phyloP scores from a whole-genome alignment of 2,888 invertebrate species.

The Harpalus rufipes region DNA sequence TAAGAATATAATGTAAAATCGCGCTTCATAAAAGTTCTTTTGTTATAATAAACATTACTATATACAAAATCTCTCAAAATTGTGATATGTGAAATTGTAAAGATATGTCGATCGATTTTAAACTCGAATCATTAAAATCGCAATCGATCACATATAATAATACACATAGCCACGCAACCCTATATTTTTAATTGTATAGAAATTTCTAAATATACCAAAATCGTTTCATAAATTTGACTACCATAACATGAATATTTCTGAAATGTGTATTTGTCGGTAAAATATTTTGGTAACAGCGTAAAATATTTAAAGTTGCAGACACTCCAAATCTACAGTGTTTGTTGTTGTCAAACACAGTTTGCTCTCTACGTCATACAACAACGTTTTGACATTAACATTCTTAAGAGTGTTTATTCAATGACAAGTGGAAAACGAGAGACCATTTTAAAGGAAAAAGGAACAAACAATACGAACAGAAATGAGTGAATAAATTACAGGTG shows the following conservation, averaged over 20 bases:
- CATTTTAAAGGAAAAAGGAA: slow-evolving; percentile 58
- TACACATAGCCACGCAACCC: too few species aligned
- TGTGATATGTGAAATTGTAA: too few species aligned
- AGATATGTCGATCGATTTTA: too few species aligned
- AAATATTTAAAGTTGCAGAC: slow-evolving; percentile 36
- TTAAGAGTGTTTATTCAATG: slow-evolving; percentile 62
- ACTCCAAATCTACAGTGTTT: slow-evolving; percentile 48
- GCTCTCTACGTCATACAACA: slow-evolving; percentile 48
- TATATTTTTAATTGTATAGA: too few species aligned
- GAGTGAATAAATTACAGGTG: slow-evolving; percentile 65
- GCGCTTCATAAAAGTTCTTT: too few species aligned
- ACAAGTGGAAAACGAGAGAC: slow-evolving; percentile 57
- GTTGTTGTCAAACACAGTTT: slow-evolving; percentile 61
- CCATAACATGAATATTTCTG: background rate
- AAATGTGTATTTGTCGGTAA: background rate
- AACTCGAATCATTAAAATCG: too few species aligned
- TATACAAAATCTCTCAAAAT: too few species aligned
- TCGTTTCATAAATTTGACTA: background rate
- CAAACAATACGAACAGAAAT: slow-evolving; percentile 48
- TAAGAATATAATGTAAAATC: too few species aligned
- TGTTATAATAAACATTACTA: too few species aligned
- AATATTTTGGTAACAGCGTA: slow-evolving; percentile 36
- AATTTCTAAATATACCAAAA: too few species aligned
- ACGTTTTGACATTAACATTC: slow-evolving; percentile 65
- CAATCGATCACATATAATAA: too few species aligned